Evolutionary conservation across 2,797 vertebrate species (phyloP).

Genomic region (Arremon brunneinucha): DNA sequence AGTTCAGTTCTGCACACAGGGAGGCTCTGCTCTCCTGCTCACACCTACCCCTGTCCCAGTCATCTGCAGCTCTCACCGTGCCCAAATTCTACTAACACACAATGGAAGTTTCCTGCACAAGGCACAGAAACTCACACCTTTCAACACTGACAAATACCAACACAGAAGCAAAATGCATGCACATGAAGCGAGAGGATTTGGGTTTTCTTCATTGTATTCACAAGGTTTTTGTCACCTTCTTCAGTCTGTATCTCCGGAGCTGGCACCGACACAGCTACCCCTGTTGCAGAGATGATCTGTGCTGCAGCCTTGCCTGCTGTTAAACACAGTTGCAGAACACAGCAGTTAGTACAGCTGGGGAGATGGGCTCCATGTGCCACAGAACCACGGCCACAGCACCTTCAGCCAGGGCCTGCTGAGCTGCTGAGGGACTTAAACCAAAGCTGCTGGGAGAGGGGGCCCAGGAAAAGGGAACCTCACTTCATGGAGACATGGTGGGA

Average conservation of each 20-base stretch:
- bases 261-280: constrained; percentile 85
- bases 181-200: constrained; percentile 3
- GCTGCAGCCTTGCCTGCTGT: constrained; percentile 83
- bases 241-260: constrained; percentile 84
- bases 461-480: not conserved
- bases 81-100: not conserved
- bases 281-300: constrained; percentile 91
- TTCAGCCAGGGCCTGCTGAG: not conserved
- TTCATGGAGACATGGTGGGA: not conserved
- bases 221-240: constrained; percentile 58
- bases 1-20: not conserved
- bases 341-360: not conserved
- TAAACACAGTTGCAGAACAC: not conserved
- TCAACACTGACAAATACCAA: not conserved
- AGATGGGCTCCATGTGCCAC: not conserved
- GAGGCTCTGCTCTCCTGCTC: not conserved
- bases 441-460: not conserved
- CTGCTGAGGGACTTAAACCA: not conserved
- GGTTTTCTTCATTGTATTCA: not conserved
- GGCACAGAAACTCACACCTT: not conserved
- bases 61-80: not conserved
- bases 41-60: not conserved
- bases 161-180: not conserved
- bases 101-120: not conserved
- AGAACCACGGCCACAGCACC: not conserved